A percentile compares a stretch with the other conserved stretches of the same genome.
Conservation (phyloP, 2,113 vertebrate species). For the Arothron firmamentum region DNA sequence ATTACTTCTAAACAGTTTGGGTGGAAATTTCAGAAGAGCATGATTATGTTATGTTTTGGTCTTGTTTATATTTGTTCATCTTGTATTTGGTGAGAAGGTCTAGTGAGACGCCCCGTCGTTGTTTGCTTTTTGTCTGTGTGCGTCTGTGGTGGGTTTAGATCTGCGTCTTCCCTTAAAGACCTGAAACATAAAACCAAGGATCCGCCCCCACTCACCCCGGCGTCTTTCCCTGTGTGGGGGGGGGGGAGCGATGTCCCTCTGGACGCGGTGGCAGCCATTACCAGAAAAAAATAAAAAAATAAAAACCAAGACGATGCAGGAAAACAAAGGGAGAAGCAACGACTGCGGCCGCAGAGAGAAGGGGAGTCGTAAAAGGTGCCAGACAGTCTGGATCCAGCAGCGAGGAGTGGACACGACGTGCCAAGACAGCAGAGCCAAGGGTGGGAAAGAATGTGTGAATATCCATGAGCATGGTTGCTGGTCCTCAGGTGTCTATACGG, state of each 20-base stretch:
- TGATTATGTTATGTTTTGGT: slow-evolving; percentile 12
- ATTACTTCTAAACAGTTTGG: neutral
- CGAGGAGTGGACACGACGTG: slow-evolving; percentile 36
- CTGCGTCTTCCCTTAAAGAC: neutral
- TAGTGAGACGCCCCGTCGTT: neutral
- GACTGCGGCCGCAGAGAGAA: slow-evolving; percentile 14
- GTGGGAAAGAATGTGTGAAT: slow-evolving; percentile 37
- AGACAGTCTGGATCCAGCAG: slow-evolving; percentile 55
- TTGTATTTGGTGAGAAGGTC: neutral
- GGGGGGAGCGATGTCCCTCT: slow-evolving; percentile 2
- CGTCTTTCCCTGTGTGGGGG: slow-evolving; percentile 8
- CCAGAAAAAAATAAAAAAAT: neutral
- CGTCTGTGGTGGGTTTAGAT: slow-evolving; percentile 17
- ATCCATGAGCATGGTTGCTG: slow-evolving; percentile 9
- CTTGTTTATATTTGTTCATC: slow-evolving; percentile 7
- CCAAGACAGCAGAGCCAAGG: slow-evolving; percentile 29
- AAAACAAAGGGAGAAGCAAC: slow-evolving; percentile 23
- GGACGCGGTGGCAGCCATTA: slow-evolving; percentile 15
- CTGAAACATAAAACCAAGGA: slow-evolving; percentile 18
- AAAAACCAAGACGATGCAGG: neutral
- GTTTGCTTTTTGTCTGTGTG: slow-evolving; percentile 8
- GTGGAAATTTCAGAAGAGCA: slow-evolving; percentile 10
- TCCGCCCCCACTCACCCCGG: slow-evolving; percentile 6
- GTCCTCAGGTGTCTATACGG: neutral
- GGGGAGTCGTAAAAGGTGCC: slow-evolving; percentile 39